Evolutionary conservation across 2,888 invertebrate genomes (phyloP).

Genomic region (Thera britannica): DNA sequence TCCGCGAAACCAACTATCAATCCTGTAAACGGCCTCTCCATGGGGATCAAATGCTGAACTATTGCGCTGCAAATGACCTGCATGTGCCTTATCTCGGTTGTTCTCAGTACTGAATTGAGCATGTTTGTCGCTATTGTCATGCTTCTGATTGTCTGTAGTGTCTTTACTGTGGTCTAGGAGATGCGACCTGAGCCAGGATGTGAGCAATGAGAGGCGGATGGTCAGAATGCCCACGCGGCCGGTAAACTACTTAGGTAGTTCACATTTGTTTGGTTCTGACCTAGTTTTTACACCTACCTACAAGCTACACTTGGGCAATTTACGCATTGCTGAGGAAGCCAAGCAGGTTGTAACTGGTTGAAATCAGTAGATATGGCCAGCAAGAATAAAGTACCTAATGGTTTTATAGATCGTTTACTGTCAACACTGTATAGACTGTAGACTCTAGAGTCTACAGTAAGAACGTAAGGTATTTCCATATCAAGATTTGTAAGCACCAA

Average conservation of each 20-base stretch:
- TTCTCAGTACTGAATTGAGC: background rate
- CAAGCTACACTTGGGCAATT: background rate
- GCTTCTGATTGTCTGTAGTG: background rate
- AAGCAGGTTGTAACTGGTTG: background rate
- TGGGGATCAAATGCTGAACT: too few relatives aligned
- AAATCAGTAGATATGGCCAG: background rate
- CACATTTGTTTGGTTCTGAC: slow-evolving; percentile 3
- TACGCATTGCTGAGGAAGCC: background rate
- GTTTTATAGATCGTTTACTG: too few relatives aligned
- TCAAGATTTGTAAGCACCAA: slow-evolving; percentile 6
- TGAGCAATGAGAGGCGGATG: slow-evolving; percentile 63
- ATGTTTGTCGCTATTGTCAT: background rate
- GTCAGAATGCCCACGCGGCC: slow-evolving; percentile 45
- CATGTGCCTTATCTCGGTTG: too few relatives aligned
- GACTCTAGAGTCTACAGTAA: too few relatives aligned
- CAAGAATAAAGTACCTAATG: background rate
- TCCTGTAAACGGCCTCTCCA: too few relatives aligned
- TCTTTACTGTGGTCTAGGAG: slow-evolving; percentile 45
- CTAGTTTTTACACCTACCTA: too few relatives aligned
- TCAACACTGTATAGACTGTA: too few relatives aligned
- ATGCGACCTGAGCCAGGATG: slow-evolving; percentile 66
- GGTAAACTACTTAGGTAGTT: slow-evolving; percentile 15
- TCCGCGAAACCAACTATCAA: too few relatives aligned
- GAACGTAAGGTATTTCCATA: background rate
- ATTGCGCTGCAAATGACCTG: too few relatives aligned